Base-by-base conservation (phyloP, 2,888 invertebrate genomes). In the Pollenia amentaria region DNA sequence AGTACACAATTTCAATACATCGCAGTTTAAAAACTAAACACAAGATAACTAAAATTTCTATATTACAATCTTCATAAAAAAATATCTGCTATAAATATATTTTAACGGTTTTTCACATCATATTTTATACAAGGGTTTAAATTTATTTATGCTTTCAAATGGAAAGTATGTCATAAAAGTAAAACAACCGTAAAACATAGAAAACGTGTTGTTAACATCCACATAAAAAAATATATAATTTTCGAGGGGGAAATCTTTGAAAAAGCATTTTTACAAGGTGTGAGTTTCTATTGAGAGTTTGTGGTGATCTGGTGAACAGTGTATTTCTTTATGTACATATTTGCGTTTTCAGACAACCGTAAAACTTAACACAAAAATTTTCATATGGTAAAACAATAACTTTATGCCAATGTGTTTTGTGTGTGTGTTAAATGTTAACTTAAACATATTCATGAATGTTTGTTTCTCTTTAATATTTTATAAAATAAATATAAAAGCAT, bases 291-390 rank as follows among this genome's bases (percentile, higher is more conserved):
- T 38, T n/a, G 6, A 21, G 18, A 48, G 46, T n/a, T 60, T 14
- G 62, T 73, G 46, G 18, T 21, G 46, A n/a, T 21, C 57, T 46
- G 29, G 21, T 42, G n/a, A 46, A 46, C 29, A 40, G 11, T 8
- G 0, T 16, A 10, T n/a, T 16, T 40, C 10, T 40, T 18, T 69
- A 16, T 51, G 21, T 16, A 12, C 16, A 48, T 55, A 57, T 69
- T 46, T 42, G 40, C 42, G 48, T 62, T 21, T 48, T 62, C 48
- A 16, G 62, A 21, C 60, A 40, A 79, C 70, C 48, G 60, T 79
- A 79, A 79, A 79, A 79, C 44, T 70, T 44, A 18, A 79, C 40
- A 62, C 53, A 70, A 29, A 72, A 51, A 21, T 62, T 38, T 67
- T 73, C 44, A 73, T 46, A 60, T 60, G 29, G 29, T 73, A 46